A percentile compares a stretch with the other conserved stretches of the same genome.
phyloP scores from a whole-genome alignment of 1,140 invertebrate species.

The Heliconius himera region DNA sequence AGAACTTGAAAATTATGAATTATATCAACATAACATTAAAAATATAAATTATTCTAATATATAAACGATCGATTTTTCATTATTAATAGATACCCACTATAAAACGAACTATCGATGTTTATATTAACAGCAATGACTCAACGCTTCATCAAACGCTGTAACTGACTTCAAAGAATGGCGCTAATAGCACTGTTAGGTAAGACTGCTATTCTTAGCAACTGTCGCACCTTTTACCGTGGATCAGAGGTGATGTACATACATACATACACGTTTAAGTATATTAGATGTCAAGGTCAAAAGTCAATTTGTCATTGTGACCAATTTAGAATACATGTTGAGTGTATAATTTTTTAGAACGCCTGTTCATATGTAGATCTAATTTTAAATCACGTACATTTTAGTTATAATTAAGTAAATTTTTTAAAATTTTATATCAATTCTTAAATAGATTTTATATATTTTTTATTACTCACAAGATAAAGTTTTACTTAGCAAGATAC shows the following conservation, averaged over 20 bases:
- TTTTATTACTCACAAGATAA: too few species aligned
- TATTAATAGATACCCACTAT: neutral
- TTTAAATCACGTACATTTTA: neutral
- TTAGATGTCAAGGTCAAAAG: slow-evolving; percentile 9
- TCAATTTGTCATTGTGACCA: neutral
- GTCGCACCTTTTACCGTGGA: slow-evolving; percentile 24
- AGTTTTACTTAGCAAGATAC: too few species aligned
- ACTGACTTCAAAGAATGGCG: slow-evolving; percentile 27
- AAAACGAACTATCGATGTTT: slow-evolving; percentile 20
- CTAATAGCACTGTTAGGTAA: slow-evolving; percentile 26
- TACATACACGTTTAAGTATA: neutral
- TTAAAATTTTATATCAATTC: too few species aligned
- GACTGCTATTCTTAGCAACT: slow-evolving; percentile 25
- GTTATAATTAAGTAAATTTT: too few species aligned
- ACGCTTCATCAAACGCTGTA: slow-evolving; percentile 28
- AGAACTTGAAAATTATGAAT: too few species aligned
- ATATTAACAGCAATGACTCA: slow-evolving; percentile 29
- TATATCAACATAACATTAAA: too few species aligned
- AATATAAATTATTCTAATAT: too few species aligned
- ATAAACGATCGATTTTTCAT: neutral
- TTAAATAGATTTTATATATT: too few species aligned
- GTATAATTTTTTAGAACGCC: too few species aligned
- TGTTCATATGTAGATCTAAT: neutral
- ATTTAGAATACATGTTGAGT: neutral
- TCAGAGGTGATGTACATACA: neutral